phyloP scores from a whole-genome alignment of 2,797 vertebrate genomes.

The Simalia tracyae region DNA sequence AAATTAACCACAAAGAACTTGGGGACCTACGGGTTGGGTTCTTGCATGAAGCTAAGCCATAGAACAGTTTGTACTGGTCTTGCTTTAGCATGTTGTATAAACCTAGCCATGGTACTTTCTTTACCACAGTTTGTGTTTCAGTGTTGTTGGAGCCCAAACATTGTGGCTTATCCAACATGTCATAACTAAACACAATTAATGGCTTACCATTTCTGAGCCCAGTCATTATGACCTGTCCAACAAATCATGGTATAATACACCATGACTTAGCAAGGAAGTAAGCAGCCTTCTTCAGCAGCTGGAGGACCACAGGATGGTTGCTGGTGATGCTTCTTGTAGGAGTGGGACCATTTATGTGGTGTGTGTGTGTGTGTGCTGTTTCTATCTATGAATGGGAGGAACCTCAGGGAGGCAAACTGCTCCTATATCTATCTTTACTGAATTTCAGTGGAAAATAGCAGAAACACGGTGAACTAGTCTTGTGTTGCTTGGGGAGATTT shows the following conservation, averaged over 20 bases:
- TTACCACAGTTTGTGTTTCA: background rate
- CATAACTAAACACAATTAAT: background rate
- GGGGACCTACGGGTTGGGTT: background rate
- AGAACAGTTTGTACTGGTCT: background rate
- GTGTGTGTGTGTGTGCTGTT: background rate
- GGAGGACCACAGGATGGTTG: background rate
- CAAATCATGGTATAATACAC: background rate
- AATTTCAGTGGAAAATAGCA: too few species aligned
- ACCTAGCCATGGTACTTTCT: background rate
- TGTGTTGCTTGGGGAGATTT: too few species aligned
- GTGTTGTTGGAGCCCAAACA: background rate
- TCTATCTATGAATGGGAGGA: background rate
- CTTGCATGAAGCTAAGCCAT: background rate
- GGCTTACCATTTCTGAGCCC: background rate
- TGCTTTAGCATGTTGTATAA: background rate
- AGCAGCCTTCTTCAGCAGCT: background rate
- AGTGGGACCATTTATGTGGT: background rate
- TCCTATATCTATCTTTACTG: background rate
- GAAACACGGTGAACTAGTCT: too few species aligned
- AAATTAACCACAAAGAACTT: background rate
- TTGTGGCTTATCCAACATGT: background rate
- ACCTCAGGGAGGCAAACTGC: background rate
- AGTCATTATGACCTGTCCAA: background rate
- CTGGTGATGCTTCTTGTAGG: background rate
- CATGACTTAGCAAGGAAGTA: background rate